Evolutionary conservation across 23 tunicate species (phyloP), one percentile per base, ranked within the genome.

Genomic region (Diplosoma virens): DNA sequence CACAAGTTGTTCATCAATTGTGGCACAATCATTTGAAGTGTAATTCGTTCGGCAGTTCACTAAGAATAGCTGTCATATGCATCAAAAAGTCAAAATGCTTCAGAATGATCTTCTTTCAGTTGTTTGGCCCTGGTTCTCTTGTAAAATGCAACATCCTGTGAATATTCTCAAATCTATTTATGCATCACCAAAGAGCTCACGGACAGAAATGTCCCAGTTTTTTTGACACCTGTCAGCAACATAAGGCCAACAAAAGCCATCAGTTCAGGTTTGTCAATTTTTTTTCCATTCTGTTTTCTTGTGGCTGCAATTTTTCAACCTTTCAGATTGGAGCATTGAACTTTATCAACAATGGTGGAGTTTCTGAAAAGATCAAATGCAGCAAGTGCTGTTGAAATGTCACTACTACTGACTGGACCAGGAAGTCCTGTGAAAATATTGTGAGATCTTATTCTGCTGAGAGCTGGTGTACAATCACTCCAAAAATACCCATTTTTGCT

Each of bases 291-390:
- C 9, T 63, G 27, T 63, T 63, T 7, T 20, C 20, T 26, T 27
- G 70, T 63, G 20, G 35, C 70, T 25, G 70, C 70, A 63, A 63
- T 63, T 63, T n/a, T n/a, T n/a, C n/a, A n/a, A n/a, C n/a, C n/a
- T n/a, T n/a, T 20, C 35, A 63, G 20, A 30, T 63, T 63, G 35
- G 9, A 63, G 70, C 11, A 63, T 63, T 63, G 70, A 63, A 63
- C 35, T 63, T 63, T n/a, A 25, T 63, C 70, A 63, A 63, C 70
- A 27, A 63, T 28, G 70, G 36, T 27, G 20, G 36, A 63, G 35
- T 63, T 63, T 63, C 27, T 63, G 5, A 28, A 63, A 35, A 63
- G 36, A 3, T 63, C 70, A 63, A 25, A 28, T 63, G 70, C 34
- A 63, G 27, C 70, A 63, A 5, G 70, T 7, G 33, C 35, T n/a